Evolutionary conservation across 2,113 vertebrate species (phyloP).

Genomic region (Macquaria ambigua): DNA sequence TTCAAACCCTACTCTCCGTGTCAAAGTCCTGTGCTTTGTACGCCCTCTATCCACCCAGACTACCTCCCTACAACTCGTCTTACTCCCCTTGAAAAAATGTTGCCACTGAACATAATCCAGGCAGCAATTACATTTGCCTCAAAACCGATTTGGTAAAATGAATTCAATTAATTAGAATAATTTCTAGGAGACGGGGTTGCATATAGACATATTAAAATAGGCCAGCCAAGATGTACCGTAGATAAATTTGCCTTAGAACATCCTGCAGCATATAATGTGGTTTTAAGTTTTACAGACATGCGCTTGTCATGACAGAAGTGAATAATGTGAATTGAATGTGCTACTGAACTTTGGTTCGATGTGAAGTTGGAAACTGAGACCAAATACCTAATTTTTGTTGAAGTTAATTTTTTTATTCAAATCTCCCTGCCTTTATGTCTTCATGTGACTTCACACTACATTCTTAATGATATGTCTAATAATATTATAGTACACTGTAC

Average conservation of each 20-base stretch:
- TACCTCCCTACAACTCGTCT: background rate
- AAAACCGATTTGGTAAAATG: background rate
- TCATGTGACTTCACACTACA: background rate
- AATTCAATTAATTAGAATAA: background rate
- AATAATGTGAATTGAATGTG: conserved; percentile 14
- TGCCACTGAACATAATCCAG: background rate
- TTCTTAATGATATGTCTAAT: background rate
- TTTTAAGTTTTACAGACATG: background rate
- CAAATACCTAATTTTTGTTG: background rate
- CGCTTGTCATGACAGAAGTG: background rate
- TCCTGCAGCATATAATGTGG: background rate
- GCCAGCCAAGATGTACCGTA: background rate
- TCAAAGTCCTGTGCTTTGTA: background rate
- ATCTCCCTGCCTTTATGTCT: background rate
- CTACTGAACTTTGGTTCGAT: background rate
- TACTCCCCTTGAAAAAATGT: background rate
- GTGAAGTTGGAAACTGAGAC: conserved; percentile 12
- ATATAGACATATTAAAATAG: background rate
- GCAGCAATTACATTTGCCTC: background rate
- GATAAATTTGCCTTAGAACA: background rate
- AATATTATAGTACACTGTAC: background rate
- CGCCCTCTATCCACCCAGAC: background rate
- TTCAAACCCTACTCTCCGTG: background rate
- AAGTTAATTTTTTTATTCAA: background rate
- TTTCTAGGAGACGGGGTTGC: conserved; percentile 1